Evolutionary conservation across 2,888 invertebrate species (phyloP).

Genomic region (Microplitis manilae): DNA sequence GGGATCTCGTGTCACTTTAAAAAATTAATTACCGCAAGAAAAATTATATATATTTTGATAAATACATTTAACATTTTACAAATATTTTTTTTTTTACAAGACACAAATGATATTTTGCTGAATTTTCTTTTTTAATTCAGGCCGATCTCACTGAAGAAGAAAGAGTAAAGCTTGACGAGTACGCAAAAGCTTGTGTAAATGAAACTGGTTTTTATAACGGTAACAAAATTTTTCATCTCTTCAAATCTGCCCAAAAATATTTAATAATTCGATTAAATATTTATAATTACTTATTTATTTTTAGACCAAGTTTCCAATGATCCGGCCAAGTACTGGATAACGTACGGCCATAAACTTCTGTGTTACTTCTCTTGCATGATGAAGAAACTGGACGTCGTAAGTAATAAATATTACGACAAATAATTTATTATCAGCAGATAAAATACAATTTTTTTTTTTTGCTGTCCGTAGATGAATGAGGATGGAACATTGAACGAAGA

Average conservation of each 20-base stretch:
- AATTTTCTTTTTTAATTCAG: constrained; percentile 21
- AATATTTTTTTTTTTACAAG: no score
- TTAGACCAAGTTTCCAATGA: no score
- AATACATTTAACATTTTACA: no score
- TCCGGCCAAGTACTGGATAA: no score
- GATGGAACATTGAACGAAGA: constrained; percentile 58
- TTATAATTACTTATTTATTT: constrained; percentile 2
- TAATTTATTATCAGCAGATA: no score
- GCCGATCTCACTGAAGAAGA: constrained; percentile 45
- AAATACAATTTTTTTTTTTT: no score
- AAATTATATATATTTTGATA: no score
- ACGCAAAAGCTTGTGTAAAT: constrained; percentile 54
- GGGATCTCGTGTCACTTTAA: no score
- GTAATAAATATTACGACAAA: constrained; percentile 42
- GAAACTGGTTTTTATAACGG: constrained; percentile 58
- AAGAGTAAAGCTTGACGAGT: constrained; percentile 50
- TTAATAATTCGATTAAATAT: neutral
- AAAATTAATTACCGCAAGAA: no score
- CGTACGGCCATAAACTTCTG: constrained; percentile 55
- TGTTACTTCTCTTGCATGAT: constrained; percentile 62
- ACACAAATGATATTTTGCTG: no score
- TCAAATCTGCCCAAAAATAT: neutral
- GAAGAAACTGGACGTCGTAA: constrained; percentile 62
- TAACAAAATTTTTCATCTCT: constrained; percentile 44
- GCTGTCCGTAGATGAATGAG: constrained; percentile 52